Conservation (phyloP, 2,113 vertebrate genomes). For the Cheirogaleus medius region DNA sequence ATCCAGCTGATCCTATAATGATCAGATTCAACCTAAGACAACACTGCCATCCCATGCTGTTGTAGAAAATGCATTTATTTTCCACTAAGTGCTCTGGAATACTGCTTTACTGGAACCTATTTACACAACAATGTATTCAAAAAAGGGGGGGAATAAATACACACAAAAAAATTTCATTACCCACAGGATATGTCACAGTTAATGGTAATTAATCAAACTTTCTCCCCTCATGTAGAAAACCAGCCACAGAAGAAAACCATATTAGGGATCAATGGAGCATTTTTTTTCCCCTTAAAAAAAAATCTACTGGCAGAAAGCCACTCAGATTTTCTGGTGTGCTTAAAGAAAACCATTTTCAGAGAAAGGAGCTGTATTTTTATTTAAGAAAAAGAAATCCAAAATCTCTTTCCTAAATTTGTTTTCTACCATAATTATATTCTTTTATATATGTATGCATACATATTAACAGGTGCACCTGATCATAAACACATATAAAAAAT, state of each 20-base stretch:
- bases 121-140: constrained; percentile 1
- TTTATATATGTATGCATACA: not conserved
- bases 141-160: not conserved
- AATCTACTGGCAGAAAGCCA: not conserved
- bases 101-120: not conserved
- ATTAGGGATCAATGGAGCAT: constrained; percentile 52
- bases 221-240: constrained; percentile 45
- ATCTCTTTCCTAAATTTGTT: constrained; percentile 23
- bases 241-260: constrained; percentile 43
- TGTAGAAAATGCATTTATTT: not conserved
- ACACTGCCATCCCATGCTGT: not conserved
- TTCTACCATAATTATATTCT: constrained; percentile 4
- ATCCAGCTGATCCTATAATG: not conserved
- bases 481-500: constrained; percentile 13
- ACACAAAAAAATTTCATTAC: constrained; percentile 34
- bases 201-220: constrained; percentile 62
- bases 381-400: not conserved
- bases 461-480: not conserved
- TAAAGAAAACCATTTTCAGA: constrained; percentile 43
- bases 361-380: constrained; percentile 18
- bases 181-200: not conserved
- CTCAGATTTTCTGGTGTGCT: not conserved
- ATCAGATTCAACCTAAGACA: not conserved
- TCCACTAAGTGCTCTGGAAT: not conserved
- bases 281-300: constrained; percentile 19